A percentile compares a stretch with the other conserved stretches of the same genome.
Evolutionary conservation across 2,797 vertebrate genomes (phyloP).

Genomic region (Poecilia picta): DNA sequence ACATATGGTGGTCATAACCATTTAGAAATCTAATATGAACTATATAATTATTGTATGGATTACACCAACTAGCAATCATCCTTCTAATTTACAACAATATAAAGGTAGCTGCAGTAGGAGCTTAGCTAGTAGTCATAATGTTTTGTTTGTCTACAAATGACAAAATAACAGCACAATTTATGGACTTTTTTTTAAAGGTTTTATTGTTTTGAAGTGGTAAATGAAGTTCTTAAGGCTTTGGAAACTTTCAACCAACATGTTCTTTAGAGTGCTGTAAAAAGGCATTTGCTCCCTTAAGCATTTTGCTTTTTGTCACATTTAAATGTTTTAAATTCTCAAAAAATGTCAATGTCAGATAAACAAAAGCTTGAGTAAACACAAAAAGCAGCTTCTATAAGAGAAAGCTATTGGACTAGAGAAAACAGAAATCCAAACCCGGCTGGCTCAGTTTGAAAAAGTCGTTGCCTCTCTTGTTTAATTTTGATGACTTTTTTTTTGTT

Average conservation of each 20-base stretch:
- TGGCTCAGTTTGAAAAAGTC: background rate
- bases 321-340: background rate
- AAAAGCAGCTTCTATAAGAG: background rate
- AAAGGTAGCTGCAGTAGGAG: background rate
- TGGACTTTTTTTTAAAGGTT: background rate
- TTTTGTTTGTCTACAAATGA: background rate
- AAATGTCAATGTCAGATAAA: background rate
- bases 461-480: background rate
- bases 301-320: background rate
- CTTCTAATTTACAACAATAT: background rate
- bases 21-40: background rate
- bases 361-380: background rate
- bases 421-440: background rate
- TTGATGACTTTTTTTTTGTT: background rate
- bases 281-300: background rate
- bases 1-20: background rate
- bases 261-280: background rate
- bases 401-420: background rate
- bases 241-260: background rate
- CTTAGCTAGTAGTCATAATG: background rate
- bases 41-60: background rate
- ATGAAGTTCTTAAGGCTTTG: background rate
- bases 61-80: background rate
- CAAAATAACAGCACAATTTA: background rate
- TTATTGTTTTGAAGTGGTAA: background rate